Conservation (phyloP, 30 jellyfish, hydroid and myxozoan genomes). For the Cassiopea andromeda region DNA sequence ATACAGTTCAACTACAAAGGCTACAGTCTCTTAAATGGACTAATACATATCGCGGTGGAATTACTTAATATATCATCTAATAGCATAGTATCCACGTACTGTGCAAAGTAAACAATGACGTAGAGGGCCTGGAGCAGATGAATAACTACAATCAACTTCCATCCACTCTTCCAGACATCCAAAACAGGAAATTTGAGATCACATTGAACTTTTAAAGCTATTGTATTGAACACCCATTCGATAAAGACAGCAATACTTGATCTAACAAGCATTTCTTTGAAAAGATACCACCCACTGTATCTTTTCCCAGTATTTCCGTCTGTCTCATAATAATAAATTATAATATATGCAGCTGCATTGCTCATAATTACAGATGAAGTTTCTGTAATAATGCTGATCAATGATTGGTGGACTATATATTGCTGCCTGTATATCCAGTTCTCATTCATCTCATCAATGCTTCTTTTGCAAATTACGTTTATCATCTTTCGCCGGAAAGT, state of each 20-base stretch:
- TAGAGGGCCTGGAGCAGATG: slow-evolving; percentile 13
- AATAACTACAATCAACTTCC: slow-evolving; percentile 17
- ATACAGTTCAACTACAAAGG: too few relatives aligned
- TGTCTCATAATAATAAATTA: slow-evolving; percentile 9
- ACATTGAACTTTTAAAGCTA: slow-evolving; percentile 14
- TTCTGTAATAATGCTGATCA: slow-evolving; percentile 35
- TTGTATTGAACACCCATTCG: slow-evolving; percentile 2
- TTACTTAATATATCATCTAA: not conserved
- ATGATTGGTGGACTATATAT: slow-evolving; percentile 20
- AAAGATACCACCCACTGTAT: slow-evolving; percentile 9
- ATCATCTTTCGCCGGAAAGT: not conserved
- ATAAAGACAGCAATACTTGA: slow-evolving; percentile 23
- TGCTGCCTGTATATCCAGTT: not conserved
- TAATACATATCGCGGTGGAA: not conserved
- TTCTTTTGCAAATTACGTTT: not conserved
- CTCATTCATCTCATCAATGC: not conserved
- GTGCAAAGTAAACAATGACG: slow-evolving; percentile 11
- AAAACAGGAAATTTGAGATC: slow-evolving; percentile 3
- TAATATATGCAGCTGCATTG: slow-evolving; percentile 21
- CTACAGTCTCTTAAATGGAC: not conserved
- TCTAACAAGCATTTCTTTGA: slow-evolving; percentile 11
- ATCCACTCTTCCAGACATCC: slow-evolving; percentile 9
- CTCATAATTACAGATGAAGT: slow-evolving; percentile 23
- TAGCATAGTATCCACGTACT: not conserved
- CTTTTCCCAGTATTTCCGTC: slow-evolving; percentile 23